Percentiles rank a stretch among this genome's conserved stretches.
These are phyloP conservation scores for Ia io DNA, from an alignment of 2,113 vertebrate genomes.

Conservation along the genomic window DNA sequence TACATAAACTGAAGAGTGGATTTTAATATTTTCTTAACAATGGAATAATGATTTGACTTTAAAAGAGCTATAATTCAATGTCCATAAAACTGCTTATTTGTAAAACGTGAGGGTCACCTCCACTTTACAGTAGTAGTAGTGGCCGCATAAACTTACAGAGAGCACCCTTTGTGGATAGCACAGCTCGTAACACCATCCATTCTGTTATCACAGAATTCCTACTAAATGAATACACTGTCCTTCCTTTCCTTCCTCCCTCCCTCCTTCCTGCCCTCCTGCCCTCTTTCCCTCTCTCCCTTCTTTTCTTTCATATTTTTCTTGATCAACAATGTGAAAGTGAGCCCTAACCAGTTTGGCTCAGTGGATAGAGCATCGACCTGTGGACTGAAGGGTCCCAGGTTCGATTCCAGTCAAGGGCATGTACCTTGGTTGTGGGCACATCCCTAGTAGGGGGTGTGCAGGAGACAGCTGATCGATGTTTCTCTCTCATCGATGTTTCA, in stretches of 20 bases:
- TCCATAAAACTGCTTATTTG: background rate
- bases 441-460: too few species aligned
- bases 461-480: too few species aligned
- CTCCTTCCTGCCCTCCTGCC: rapidly evolving
- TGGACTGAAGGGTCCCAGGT: too few species aligned
- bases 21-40: background rate
- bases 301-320: background rate
- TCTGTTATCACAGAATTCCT: background rate
- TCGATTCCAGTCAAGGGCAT: too few species aligned
- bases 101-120: background rate
- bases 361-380: too few species aligned
- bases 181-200: background rate
- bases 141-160: background rate
- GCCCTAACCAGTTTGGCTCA: too few species aligned
- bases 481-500: too few species aligned
- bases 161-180: background rate
- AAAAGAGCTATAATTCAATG: background rate
- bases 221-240: background rate
- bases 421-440: too few species aligned
- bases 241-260: background rate
- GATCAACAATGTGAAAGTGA: background rate
- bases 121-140: background rate
- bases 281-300: too few species aligned
- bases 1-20: background rate
- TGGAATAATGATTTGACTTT: background rate